Evolutionary conservation across 2,888 invertebrate species (phyloP).

Genomic region (Idaea dimidiata): DNA sequence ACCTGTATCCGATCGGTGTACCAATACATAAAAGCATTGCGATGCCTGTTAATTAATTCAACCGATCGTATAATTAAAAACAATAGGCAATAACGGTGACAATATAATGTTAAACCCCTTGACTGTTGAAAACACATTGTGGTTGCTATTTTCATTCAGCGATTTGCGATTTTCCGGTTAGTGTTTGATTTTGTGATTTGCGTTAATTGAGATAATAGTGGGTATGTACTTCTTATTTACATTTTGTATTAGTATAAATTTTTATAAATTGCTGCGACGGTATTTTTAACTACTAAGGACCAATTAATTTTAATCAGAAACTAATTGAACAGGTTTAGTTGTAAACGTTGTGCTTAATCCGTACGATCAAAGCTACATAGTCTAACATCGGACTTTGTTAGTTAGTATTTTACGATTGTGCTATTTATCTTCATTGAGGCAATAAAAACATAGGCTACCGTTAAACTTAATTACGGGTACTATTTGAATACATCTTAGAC

Average conservation of each 20-base stretch:
- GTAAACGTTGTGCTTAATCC: neutral
- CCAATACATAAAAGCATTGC: neutral
- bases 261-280: neutral
- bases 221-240: neutral
- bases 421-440: conserved; percentile 8
- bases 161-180: too few species aligned
- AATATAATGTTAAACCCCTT: too few species aligned
- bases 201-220: too few species aligned
- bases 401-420: conserved; percentile 6
- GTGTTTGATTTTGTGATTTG: too few species aligned
- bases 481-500: conserved; percentile 38
- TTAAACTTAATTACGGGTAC: conserved; percentile 11
- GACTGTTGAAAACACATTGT: too few species aligned
- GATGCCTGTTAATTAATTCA: neutral
- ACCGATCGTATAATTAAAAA: neutral
- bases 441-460: conserved; percentile 11
- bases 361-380: neutral
- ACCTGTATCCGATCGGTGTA: conserved; percentile 22
- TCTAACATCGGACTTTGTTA: conserved; percentile 1
- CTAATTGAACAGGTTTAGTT: neutral
- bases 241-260: neutral
- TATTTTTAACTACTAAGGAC: neutral
- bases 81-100: neutral
- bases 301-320: neutral
- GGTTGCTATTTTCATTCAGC: too few species aligned